A percentile compares a stretch with the other conserved stretches of the same genome.
phyloP scores from a whole-genome alignment of 2,113 vertebrate species.

The Ceyx cyanopectus region DNA sequence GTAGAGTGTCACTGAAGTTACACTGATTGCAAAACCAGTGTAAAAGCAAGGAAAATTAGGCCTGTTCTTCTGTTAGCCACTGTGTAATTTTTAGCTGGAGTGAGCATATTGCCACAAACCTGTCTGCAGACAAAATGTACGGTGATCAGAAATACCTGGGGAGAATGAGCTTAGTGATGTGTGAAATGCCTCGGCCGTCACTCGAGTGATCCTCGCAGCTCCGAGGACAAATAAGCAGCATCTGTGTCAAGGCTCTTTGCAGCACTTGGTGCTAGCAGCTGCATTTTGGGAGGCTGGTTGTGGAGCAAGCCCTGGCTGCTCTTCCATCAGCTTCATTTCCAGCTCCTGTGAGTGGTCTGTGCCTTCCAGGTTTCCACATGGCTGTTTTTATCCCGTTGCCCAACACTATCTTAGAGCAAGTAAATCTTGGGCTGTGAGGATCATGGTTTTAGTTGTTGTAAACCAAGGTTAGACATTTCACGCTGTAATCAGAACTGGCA shows the following conservation, averaged over 20 bases:
- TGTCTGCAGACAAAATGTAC: not conserved
- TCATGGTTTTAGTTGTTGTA: not conserved
- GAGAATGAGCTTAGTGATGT: not conserved
- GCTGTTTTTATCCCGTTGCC: not conserved
- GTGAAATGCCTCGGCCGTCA: not conserved
- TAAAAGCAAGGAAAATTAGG: not conserved
- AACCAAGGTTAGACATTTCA: not conserved
- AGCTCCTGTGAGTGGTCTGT: accelerated
- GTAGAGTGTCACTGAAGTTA: not conserved
- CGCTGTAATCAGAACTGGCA: not conserved
- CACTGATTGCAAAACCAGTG: not conserved
- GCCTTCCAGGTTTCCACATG: not conserved
- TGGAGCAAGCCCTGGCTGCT: accelerated
- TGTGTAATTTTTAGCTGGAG: not conserved
- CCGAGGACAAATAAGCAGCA: constrained; percentile 28
- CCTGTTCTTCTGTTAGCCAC: not conserved
- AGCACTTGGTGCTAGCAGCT: not conserved
- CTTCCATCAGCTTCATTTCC: not conserved
- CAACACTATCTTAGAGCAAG: not conserved
- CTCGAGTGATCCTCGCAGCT: not conserved
- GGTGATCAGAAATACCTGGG: not conserved
- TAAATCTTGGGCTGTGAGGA: not conserved
- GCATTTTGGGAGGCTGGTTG: not conserved
- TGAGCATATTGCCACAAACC: not conserved
- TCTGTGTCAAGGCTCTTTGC: not conserved